Evolutionary conservation across 2,113 vertebrate species (phyloP), one percentile per base, ranked within the genome.

Genomic region (Cyprinodon variegatus): DNA sequence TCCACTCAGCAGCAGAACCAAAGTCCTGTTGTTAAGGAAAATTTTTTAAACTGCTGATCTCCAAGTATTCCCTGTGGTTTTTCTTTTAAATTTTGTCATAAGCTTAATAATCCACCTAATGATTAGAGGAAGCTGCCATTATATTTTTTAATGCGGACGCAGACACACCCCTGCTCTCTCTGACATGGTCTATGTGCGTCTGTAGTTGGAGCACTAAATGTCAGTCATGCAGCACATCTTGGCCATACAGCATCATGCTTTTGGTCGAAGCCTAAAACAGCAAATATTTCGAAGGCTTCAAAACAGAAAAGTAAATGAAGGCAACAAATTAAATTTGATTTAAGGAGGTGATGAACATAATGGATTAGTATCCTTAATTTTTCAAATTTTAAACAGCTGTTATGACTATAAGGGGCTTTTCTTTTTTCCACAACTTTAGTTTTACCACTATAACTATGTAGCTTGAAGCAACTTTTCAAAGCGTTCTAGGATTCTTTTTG

Each of bases 151-250:
- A 29, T 29, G 29, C 29, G 29, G 29, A 29, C 29, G 36, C 43
- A 37, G 71, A 63, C 69, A 43, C 61, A 57, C 41, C 45, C 37
- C 8, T 8, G 17, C 43, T 38, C 3, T 1, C 66, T 70, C 15
- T 46, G 15, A 40, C 36, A 38, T 11, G 38, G 14, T 36, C 50
- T 53, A 11, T 67, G 14, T 69, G 70, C 64, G 77, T 40, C 29
- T 79, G 45, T 59, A 82, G 66, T 78, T 69, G 63, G 67, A 81
- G 68, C 20, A 78, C 79, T 78, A 79, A 80, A 86, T 73, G 77
- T 80, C 62, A 50, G 79, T 88, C 74, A 79, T 81, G 74, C 78
- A 82, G 78, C 74, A 83, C 66, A 53, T 68, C 81, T 71, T 81
- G 37, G 11, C 84, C 67, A 76, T 36, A 78, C 76, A 78, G 50